Percentiles rank a stretch among this genome's conserved stretches.
These are phyloP conservation scores for Mesitornis unicolor DNA, from an alignment of 2,113 vertebrate genomes.

Conservation along the genomic window DNA sequence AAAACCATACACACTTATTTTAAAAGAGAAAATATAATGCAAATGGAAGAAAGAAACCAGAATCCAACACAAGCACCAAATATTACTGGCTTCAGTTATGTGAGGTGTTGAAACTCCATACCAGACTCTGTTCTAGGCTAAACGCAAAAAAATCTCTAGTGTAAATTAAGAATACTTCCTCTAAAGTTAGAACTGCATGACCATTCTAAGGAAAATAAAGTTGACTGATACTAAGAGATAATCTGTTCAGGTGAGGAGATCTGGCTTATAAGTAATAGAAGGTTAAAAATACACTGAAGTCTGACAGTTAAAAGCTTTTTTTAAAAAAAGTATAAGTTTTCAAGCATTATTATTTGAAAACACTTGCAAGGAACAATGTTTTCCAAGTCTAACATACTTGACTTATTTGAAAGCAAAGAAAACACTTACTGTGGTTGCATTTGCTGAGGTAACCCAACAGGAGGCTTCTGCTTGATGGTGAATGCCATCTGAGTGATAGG, in stretches of 20 bases:
- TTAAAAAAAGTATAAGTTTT: neutral
- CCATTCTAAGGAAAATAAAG: neutral
- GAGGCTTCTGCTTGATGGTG: constrained; percentile 85
- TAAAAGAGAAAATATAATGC: neutral
- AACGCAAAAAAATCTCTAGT: neutral
- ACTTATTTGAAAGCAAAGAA: neutral
- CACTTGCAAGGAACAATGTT: neutral
- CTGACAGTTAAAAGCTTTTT: neutral
- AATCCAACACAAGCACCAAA: neutral
- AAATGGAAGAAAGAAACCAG: neutral
- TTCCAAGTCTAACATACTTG: neutral
- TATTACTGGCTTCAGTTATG: neutral
- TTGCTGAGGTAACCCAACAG: constrained; percentile 79
- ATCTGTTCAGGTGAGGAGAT: neutral
- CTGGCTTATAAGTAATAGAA: neutral
- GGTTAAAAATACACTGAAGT: neutral
- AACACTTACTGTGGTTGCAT: constrained; percentile 90
- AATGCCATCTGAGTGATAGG: constrained; percentile 87
- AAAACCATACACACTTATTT: neutral
- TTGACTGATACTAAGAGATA: neutral
- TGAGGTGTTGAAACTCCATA: neutral
- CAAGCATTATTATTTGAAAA: neutral
- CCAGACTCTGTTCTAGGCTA: neutral
- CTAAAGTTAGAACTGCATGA: neutral
- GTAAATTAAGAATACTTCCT: neutral